Evolutionary conservation across 2,797 vertebrate species (phyloP).

Genomic region (Nannoperca australis): DNA sequence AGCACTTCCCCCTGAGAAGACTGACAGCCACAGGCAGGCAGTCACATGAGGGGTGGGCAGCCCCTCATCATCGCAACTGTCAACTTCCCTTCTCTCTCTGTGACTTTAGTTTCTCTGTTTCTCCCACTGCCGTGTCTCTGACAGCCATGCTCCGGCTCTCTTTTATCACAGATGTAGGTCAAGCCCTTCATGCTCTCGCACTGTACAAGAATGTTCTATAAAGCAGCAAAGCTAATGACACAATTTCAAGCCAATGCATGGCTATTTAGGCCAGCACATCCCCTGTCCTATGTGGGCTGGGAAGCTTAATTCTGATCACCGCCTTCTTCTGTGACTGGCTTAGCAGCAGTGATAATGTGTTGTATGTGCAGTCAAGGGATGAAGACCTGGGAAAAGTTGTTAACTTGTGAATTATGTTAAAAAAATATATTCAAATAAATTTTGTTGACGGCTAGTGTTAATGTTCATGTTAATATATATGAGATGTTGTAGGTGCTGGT

Average conservation of each 20-base stretch:
- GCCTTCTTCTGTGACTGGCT: slow-evolving; percentile 22
- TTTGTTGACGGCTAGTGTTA: not conserved
- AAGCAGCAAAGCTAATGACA: slow-evolving; percentile 51
- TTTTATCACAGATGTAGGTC: slow-evolving; percentile 26
- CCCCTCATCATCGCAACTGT: slow-evolving; percentile 20
- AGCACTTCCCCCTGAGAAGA: slow-evolving; percentile 28
- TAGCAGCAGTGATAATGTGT: slow-evolving; percentile 13
- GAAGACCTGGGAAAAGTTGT: not conserved
- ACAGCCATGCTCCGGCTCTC: not conserved
- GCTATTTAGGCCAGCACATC: slow-evolving; percentile 34
- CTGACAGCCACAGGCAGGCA: slow-evolving; percentile 29
- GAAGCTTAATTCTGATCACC: slow-evolving; percentile 35
- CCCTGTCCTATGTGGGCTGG: slow-evolving; percentile 27
- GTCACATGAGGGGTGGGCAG: slow-evolving; percentile 18
- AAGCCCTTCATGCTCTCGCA: slow-evolving; percentile 15
- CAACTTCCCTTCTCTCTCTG: not conserved
- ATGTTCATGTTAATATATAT: not conserved
- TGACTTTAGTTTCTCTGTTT: not conserved
- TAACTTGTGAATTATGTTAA: not conserved
- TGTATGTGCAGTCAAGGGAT: not conserved
- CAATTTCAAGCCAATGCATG: slow-evolving; percentile 37
- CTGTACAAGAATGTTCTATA: slow-evolving; percentile 3
- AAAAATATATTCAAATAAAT: too few relatives aligned
- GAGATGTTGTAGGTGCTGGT: not conserved
- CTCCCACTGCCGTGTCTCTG: not conserved